These are phyloP conservation scores for Acyrthosiphon pisum DNA, from an alignment of 1,140 invertebrate species.

Conservation along the genomic window DNA sequence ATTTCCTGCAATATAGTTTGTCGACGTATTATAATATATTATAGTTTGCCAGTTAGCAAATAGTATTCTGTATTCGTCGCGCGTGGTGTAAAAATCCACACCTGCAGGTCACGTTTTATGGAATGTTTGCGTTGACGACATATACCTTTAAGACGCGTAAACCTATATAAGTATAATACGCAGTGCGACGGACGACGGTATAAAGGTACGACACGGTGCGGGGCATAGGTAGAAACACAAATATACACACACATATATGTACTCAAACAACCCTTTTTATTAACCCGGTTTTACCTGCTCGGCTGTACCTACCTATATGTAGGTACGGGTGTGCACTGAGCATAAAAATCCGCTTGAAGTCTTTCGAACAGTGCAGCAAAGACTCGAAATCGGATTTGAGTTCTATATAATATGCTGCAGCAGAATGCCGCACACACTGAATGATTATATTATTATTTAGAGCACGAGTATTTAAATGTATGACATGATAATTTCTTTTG, in stretches of 20 bases:
- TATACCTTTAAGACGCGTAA: neutral
- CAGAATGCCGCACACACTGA: neutral
- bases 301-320: neutral
- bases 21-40: too few relatives aligned
- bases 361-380: neutral
- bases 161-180: neutral
- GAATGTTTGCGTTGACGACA: slow-evolving; percentile 28
- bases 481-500: neutral
- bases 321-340: neutral
- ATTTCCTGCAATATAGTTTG: neutral
- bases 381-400: neutral
- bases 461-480: neutral
- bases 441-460: neutral
- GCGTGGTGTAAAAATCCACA: neutral
- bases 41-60: neutral
- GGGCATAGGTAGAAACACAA: neutral
- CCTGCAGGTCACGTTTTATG: slow-evolving; percentile 15
- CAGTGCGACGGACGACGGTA: neutral
- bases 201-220: neutral
- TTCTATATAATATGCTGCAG: neutral
- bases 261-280: slow-evolving; percentile 24
- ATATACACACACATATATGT: neutral
- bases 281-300: neutral
- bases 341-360: neutral
- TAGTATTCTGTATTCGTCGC: neutral